phyloP scores from a whole-genome alignment of 2,797 vertebrate species.

The Rallus crepitans region DNA sequence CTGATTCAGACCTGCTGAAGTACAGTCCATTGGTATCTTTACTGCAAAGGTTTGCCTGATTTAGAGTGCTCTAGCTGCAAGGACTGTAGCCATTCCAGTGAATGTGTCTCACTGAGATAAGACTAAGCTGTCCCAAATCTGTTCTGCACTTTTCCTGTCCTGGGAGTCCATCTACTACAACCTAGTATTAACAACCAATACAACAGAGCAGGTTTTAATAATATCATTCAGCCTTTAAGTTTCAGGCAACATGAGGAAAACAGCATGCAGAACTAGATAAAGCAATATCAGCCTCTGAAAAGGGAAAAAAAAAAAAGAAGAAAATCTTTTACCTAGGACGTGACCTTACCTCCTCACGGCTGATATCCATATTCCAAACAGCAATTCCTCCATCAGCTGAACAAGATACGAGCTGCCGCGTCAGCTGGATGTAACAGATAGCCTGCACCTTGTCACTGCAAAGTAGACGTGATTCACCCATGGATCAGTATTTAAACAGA shows the following conservation, averaged over 20 bases:
- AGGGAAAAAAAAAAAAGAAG: background rate
- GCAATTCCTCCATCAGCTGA: slow-evolving; percentile 94
- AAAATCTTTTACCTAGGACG: background rate
- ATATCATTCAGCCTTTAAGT: background rate
- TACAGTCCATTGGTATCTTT: background rate
- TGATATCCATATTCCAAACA: slow-evolving; percentile 97
- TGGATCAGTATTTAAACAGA: background rate
- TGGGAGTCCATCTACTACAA: background rate
- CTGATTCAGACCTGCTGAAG: background rate
- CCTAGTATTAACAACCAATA: background rate
- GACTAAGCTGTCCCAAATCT: background rate
- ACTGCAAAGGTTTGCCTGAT: background rate
- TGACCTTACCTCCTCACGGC: slow-evolving; percentile 89
- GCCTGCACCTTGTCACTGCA: slow-evolving; percentile 93
- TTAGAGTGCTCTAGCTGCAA: background rate
- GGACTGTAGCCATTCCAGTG: background rate
- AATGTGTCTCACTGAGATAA: background rate
- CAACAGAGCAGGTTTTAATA: background rate
- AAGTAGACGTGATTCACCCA: background rate
- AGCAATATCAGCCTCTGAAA: background rate
- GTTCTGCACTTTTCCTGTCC: background rate
- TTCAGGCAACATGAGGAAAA: background rate
- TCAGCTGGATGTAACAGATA: slow-evolving; percentile 90
- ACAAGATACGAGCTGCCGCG: slow-evolving; percentile 92
- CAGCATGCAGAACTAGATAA: background rate